Evolutionary conservation across 2,888 invertebrate genomes (phyloP).

Genomic region (Cotesia congregata): DNA sequence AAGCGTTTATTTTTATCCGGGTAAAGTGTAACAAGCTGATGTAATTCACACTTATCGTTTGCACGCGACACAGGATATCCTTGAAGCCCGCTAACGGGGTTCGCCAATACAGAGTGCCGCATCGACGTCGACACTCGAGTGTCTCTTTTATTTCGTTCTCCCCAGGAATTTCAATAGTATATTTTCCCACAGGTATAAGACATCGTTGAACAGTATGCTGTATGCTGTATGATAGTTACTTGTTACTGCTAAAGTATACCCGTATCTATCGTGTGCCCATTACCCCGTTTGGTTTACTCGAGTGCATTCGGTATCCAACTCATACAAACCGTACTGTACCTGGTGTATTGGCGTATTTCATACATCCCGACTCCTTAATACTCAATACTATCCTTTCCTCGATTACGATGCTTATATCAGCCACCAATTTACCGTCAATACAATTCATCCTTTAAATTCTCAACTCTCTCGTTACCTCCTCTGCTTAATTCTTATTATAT

Average conservation of each 20-base stretch:
- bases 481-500: conserved; percentile 4
- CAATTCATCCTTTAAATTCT: background rate
- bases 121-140: conserved; percentile 37
- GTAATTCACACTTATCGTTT: conserved; percentile 63
- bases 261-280: conserved; percentile 33
- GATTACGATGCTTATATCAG: too few relatives aligned
- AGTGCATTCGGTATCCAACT: conserved; percentile 15
- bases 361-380: background rate
- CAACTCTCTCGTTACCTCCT: background rate
- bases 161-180: conserved; percentile 56
- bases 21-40: conserved; percentile 46
- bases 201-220: conserved; percentile 21
- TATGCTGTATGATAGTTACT: conserved; percentile 26
- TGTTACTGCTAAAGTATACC: background rate
- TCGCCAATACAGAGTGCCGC: conserved; percentile 33
- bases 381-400: background rate
- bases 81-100: conserved; percentile 65
- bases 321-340: background rate
- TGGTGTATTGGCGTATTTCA: too few relatives aligned
- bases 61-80: conserved; percentile 68
- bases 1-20: background rate
- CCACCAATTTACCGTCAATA: conserved; percentile 10
- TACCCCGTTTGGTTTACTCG: conserved; percentile 35
- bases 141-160: conserved; percentile 48
- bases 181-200: conserved; percentile 60